Evolutionary conservation across 1,140 invertebrate species (phyloP).

Genomic region (Rhyzopertha dominica): DNA sequence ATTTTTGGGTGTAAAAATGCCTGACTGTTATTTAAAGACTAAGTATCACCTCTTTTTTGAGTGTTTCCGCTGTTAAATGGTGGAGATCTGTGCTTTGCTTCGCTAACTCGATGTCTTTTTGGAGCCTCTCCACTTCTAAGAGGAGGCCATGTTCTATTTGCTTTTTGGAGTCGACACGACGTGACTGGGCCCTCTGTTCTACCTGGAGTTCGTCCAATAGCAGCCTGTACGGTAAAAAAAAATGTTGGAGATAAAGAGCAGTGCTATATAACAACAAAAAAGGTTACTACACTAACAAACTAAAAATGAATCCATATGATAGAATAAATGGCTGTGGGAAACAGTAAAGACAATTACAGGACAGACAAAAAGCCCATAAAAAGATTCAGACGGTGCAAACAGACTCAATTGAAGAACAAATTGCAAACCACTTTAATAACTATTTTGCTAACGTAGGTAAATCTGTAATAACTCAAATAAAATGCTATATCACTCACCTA

Average conservation of each 20-base stretch:
- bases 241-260: background rate
- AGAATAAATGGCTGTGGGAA: too few relatives aligned
- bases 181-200: constrained; percentile 51
- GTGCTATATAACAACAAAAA: too few relatives aligned
- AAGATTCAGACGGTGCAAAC: too few relatives aligned
- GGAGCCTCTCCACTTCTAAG: constrained; percentile 72
- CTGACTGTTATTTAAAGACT: constrained; percentile 3
- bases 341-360: too few relatives aligned
- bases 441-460: too few relatives aligned
- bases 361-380: too few relatives aligned
- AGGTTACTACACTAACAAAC: too few relatives aligned
- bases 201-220: constrained; percentile 58
- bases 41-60: constrained; percentile 65
- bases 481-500: constrained; percentile 61
- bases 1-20: background rate
- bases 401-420: too few relatives aligned
- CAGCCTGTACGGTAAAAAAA: constrained; percentile 43
- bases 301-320: too few relatives aligned
- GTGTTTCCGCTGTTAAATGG: constrained; percentile 71
- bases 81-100: constrained; percentile 74
- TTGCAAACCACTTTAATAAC: too few relatives aligned
- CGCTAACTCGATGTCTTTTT: constrained; percentile 76
- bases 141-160: constrained; percentile 70
- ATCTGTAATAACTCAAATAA: too few relatives aligned
- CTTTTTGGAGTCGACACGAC: constrained; percentile 48